phyloP scores from a whole-genome alignment of 92 coral and sea anemone genomes.

The Paragorgia papillata region DNA sequence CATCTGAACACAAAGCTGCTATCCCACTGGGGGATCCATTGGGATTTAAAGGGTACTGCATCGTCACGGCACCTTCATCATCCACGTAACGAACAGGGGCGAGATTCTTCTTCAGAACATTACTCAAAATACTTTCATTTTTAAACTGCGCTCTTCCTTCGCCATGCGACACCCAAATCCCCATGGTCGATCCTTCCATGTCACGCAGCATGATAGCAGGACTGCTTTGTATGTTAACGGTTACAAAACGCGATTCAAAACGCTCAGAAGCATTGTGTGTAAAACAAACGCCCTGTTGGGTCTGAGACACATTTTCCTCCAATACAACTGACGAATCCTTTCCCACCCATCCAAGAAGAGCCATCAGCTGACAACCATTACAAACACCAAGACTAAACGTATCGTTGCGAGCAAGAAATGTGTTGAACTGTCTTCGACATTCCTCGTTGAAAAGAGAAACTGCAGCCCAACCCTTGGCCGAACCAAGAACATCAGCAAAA shows the following conservation, averaged over 20 bases:
- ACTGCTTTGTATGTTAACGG: slow-evolving; percentile 82
- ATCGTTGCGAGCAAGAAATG: slow-evolving; percentile 80
- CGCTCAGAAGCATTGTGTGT: slow-evolving; percentile 94
- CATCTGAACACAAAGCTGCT: slow-evolving; percentile 86
- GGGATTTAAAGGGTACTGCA: slow-evolving; percentile 92
- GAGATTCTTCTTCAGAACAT: slow-evolving; percentile 64
- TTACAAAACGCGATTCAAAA: slow-evolving; percentile 91
- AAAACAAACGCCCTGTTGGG: slow-evolving; percentile 86
- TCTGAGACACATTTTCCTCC: slow-evolving; percentile 4
- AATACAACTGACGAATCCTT: slow-evolving; percentile 32
- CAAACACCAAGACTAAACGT: slow-evolving; percentile 98
- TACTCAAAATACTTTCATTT: slow-evolving; percentile 62
- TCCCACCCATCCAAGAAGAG: slow-evolving; percentile 93
- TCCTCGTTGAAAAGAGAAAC: slow-evolving; percentile 83
- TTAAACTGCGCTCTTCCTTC: slow-evolving; percentile 81
- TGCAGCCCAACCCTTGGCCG: slow-evolving; percentile 99
- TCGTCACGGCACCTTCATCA: slow-evolving; percentile 81
- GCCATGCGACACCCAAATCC: slow-evolving; percentile 98
- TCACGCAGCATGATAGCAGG: slow-evolving; percentile 90
- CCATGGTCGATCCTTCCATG: slow-evolving; percentile 91
- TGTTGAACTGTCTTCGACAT: slow-evolving; percentile 76
- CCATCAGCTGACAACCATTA: slow-evolving; percentile 98
- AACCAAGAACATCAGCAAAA: slow-evolving; percentile 96
- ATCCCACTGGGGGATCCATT: slow-evolving; percentile 96
- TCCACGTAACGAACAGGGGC: slow-evolving; percentile 86